Evolutionary conservation across 1,140 invertebrate genomes (phyloP).

Genomic region (Melanaphis sacchari): DNA sequence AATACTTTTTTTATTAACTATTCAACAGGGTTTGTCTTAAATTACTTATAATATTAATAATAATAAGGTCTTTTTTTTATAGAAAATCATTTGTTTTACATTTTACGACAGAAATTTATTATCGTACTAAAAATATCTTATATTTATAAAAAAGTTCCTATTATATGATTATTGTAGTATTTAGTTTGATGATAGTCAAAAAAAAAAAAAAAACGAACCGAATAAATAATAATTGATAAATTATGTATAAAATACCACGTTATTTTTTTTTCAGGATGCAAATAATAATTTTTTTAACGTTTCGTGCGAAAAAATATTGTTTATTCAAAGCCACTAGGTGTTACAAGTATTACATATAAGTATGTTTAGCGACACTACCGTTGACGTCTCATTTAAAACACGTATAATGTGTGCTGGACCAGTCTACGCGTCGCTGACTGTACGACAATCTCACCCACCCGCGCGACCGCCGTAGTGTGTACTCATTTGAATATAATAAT

Average conservation of each 20-base stretch:
- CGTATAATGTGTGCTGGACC: background rate
- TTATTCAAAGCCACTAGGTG: too few species aligned
- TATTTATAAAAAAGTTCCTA: background rate
- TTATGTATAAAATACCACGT: background rate
- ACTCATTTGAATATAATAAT: conserved; percentile 26
- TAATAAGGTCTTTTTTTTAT: background rate
- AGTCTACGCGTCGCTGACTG: background rate
- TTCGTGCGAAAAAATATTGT: background rate
- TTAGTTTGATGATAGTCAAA: background rate
- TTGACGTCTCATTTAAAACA: conserved; percentile 31
- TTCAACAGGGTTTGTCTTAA: background rate
- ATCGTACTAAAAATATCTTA: background rate
- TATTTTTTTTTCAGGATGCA: background rate
- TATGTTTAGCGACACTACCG: background rate
- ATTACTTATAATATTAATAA: background rate
- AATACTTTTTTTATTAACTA: background rate
- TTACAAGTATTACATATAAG: background rate
- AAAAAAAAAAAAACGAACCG: background rate
- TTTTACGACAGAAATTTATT: background rate
- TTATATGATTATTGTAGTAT: background rate
- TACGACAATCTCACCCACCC: background rate
- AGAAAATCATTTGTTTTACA: background rate
- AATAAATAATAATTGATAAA: background rate
- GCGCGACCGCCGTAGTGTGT: background rate
- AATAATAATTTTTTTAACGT: background rate